Percentiles rank a stretch among this genome's conserved stretches.
These are phyloP conservation scores for Nasonia longicornis DNA, from an alignment of 1,140 invertebrate species.

Conservation along the genomic window DNA sequence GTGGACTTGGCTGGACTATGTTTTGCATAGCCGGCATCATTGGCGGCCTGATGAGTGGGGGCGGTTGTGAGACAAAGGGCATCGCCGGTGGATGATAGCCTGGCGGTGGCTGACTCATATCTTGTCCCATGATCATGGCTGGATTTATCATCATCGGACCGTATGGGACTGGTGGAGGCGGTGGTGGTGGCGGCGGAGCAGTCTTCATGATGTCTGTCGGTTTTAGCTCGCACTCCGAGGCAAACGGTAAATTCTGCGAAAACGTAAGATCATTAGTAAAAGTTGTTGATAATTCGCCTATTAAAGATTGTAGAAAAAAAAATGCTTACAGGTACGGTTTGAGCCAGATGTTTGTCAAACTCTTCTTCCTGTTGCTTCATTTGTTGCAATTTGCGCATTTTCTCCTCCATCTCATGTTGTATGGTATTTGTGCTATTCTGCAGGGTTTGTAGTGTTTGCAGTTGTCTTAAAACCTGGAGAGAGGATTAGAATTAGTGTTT, in stretches of 20 bases:
- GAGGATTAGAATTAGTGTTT: neutral
- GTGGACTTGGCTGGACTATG: conserved; percentile 63
- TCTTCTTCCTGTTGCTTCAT: conserved; percentile 83
- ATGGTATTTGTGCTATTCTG: conserved; percentile 59
- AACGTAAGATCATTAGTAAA: conserved; percentile 25
- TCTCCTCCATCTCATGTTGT: conserved; percentile 78
- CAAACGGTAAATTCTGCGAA: conserved; percentile 75
- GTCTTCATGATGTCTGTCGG: conserved; percentile 67
- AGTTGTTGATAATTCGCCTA: conserved; percentile 2
- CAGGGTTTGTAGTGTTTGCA: conserved; percentile 74
- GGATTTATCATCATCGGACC: conserved; percentile 16
- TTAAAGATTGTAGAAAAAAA: neutral
- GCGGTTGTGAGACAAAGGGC: conserved; percentile 62
- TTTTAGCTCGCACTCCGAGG: conserved; percentile 77
- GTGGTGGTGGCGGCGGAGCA: conserved; percentile 41
- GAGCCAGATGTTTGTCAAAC: conserved; percentile 83
- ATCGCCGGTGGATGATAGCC: conserved; percentile 69
- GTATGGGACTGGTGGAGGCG: conserved; percentile 32
- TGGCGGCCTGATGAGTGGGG: conserved; percentile 56
- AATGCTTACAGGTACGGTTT: conserved; percentile 74
- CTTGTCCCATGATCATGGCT: conserved; percentile 63
- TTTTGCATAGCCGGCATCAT: conserved; percentile 51
- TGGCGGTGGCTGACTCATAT: conserved; percentile 72
- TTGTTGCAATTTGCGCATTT: conserved; percentile 77
- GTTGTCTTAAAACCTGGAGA: conserved; percentile 75